A percentile compares a stretch with the other conserved stretches of the same genome.
These are phyloP conservation scores for Lycocorax pyrrhopterus DNA, from an alignment of 2,113 vertebrate species.

Conservation along the genomic window DNA sequence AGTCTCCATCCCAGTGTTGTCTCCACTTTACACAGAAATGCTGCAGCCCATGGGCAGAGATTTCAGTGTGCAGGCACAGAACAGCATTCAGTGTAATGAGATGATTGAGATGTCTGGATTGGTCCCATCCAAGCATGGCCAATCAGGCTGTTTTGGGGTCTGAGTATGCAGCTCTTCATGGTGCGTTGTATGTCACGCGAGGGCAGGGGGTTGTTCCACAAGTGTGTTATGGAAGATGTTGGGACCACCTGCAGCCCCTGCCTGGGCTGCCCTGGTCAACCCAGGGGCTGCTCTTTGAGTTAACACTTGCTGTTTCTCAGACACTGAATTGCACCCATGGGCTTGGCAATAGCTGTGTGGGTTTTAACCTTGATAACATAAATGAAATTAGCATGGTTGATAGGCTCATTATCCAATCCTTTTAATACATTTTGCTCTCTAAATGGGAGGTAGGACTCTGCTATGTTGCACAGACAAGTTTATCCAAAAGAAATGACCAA, in stretches of 20 bases:
- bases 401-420: background rate
- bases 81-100: rapidly evolving
- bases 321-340: background rate
- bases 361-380: background rate
- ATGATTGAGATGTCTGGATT: background rate
- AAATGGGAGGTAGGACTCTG: background rate
- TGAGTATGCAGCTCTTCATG: background rate
- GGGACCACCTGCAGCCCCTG: background rate
- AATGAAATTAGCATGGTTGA: background rate
- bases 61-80: no score
- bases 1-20: background rate
- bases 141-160: background rate
- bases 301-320: background rate
- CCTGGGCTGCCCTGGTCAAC: background rate
- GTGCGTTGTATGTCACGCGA: rapidly evolving
- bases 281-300: background rate
- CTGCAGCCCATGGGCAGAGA: background rate
- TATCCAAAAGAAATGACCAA: background rate
- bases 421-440: background rate
- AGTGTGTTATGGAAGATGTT: no score
- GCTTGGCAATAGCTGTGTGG: background rate
- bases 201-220: background rate
- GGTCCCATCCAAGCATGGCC: background rate
- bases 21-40: rapidly evolving
- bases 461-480: background rate